These are phyloP conservation scores for Synchiropus splendidus DNA, from an alignment of 2,113 vertebrate species.

Conservation along the genomic window DNA sequence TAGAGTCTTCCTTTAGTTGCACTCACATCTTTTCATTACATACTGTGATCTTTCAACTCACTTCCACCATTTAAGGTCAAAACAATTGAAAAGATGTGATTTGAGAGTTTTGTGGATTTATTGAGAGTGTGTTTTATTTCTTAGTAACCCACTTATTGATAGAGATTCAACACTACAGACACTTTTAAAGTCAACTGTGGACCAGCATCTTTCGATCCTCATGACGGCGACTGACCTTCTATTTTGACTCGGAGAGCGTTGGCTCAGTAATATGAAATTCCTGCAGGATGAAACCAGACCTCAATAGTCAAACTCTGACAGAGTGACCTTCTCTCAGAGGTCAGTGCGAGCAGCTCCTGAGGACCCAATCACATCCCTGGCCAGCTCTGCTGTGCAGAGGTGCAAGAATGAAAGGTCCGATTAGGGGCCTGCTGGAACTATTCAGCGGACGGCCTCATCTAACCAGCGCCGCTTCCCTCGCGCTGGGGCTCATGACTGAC, in stretches of 20 bases:
- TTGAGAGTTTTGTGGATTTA: too few relatives aligned
- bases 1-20: too few relatives aligned
- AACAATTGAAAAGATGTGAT: too few relatives aligned
- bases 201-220: too few relatives aligned
- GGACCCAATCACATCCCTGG: constrained; percentile 26
- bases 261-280: constrained; percentile 15
- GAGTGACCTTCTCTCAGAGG: constrained; percentile 37
- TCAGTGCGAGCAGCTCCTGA: constrained; percentile 17
- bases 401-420: constrained; percentile 50
- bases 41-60: too few relatives aligned
- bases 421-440: constrained; percentile 66
- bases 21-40: too few relatives aligned
- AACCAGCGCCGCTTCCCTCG: constrained; percentile 31
- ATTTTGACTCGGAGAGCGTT: constrained; percentile 5
- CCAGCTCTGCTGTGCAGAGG: constrained; percentile 31
- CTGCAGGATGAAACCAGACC: constrained; percentile 21
- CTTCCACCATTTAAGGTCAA: too few relatives aligned
- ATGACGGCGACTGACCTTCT: too few relatives aligned
- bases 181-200: too few relatives aligned
- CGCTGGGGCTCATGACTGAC: constrained; percentile 60
- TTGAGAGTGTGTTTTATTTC: too few relatives aligned
- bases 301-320: constrained; percentile 32
- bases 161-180: too few relatives aligned
- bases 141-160: too few relatives aligned
- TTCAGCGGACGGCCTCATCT: constrained; percentile 51